A percentile compares a stretch with the other conserved stretches of the same genome.
These are phyloP conservation scores for Grallaria varia DNA, from an alignment of 2,113 vertebrate species.

Conservation along the genomic window DNA sequence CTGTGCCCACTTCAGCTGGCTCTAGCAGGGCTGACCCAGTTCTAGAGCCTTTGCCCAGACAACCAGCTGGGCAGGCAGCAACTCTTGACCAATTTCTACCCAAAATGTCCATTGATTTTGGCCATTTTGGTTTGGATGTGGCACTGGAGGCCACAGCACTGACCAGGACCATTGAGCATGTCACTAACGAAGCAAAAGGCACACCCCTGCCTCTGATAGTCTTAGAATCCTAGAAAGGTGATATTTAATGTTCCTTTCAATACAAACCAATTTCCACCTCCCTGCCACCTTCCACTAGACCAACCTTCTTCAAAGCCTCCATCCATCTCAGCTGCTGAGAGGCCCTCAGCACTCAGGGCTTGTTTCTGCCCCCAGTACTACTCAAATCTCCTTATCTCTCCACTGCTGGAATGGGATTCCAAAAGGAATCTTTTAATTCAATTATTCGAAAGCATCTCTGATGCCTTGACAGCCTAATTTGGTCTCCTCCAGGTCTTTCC, in stretches of 20 bases:
- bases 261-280: no score
- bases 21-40: background rate
- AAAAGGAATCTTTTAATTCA: background rate
- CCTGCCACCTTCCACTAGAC: background rate
- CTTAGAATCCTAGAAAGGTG: background rate
- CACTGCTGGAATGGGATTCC: background rate
- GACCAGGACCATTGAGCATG: rapidly evolving
- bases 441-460: background rate
- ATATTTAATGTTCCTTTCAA: no score
- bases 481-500: background rate
- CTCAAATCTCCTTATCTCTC: background rate
- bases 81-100: background rate
- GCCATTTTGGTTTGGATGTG: background rate
- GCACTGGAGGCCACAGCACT: background rate
- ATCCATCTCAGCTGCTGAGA: background rate
- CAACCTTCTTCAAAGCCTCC: background rate
- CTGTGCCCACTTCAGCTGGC: background rate
- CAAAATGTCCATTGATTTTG: background rate
- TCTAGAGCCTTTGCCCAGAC: background rate
- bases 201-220: background rate
- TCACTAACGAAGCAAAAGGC: background rate
- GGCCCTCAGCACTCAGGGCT: background rate
- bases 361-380: background rate
- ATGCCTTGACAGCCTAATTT: background rate
- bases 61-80: background rate